Conservation (phyloP, 1,140 invertebrate genomes). For the Caenorhabditis inopinata region DNA sequence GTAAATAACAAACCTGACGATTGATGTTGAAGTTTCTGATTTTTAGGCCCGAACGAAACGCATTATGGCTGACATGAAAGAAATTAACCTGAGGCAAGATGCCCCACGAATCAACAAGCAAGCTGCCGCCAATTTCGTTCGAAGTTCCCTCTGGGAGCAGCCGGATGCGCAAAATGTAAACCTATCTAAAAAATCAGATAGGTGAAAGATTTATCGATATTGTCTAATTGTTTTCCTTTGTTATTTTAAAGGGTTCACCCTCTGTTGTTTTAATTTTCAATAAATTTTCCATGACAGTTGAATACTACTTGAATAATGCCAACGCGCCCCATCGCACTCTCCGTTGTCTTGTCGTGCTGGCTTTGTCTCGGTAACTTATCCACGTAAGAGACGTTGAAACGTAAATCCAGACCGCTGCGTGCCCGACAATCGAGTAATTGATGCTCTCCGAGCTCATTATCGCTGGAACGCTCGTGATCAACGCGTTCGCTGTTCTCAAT, state of each 20-base stretch:
- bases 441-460: slow-evolving; percentile 49
- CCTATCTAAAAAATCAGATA: background rate
- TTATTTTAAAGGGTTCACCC: background rate
- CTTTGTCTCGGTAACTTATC: too few species aligned
- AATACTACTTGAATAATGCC: background rate
- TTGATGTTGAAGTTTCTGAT: background rate
- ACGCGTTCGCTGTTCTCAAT: slow-evolving; percentile 63
- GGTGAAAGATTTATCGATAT: background rate
- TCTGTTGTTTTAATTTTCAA: background rate
- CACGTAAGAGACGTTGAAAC: too few species aligned
- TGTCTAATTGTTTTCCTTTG: background rate
- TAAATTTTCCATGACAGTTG: background rate
- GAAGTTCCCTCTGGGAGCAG: background rate
- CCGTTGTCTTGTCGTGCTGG: slow-evolving; percentile 1
- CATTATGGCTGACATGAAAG: background rate
- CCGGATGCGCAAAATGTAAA: background rate
- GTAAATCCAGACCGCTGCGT: background rate
- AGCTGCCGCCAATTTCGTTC: background rate
- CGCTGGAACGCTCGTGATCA: slow-evolving; percentile 56
- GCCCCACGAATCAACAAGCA: slow-evolving; percentile 11
- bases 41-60: slow-evolving; percentile 2
- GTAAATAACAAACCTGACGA: background rate
- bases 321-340: background rate
- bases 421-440: background rate
- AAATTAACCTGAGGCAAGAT: background rate